Evolutionary conservation across 2,797 vertebrate genomes (phyloP).

Genomic region (Eospalax fontanierii): DNA sequence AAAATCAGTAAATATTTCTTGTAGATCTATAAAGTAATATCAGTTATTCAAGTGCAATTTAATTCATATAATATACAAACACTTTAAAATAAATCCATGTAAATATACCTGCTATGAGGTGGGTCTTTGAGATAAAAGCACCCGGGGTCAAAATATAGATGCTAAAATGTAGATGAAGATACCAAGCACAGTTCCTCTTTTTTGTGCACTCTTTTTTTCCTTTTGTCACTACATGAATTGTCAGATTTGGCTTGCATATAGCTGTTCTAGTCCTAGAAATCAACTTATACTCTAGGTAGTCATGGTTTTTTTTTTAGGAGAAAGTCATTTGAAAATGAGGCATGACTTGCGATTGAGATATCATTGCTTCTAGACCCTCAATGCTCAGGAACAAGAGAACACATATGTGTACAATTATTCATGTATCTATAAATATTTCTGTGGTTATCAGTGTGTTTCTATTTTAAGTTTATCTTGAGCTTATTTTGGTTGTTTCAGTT

Average conservation of each 20-base stretch:
- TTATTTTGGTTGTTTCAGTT: background rate
- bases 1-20: background rate
- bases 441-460: background rate
- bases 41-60: background rate
- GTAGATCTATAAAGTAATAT: background rate
- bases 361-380: background rate
- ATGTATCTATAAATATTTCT: slow-evolving; percentile 13
- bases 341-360: background rate
- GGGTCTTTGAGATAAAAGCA: too few species aligned
- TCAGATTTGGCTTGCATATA: background rate
- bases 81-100: background rate
- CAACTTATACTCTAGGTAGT: background rate
- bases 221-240: background rate
- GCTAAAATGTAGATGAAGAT: background rate
- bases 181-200: background rate
- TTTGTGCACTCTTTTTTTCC: background rate
- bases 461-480: background rate
- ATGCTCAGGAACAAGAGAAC: background rate
- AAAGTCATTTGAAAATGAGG: slow-evolving; percentile 1
- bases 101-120: background rate
- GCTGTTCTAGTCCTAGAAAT: background rate
- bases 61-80: background rate
- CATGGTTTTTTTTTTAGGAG: background rate
- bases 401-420: background rate
- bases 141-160: background rate